Percentiles rank a stretch among this genome's conserved stretches.
These are phyloP conservation scores for Pachycephala philippinensis DNA, from an alignment of 2,113 vertebrate species.

Conservation along the genomic window DNA sequence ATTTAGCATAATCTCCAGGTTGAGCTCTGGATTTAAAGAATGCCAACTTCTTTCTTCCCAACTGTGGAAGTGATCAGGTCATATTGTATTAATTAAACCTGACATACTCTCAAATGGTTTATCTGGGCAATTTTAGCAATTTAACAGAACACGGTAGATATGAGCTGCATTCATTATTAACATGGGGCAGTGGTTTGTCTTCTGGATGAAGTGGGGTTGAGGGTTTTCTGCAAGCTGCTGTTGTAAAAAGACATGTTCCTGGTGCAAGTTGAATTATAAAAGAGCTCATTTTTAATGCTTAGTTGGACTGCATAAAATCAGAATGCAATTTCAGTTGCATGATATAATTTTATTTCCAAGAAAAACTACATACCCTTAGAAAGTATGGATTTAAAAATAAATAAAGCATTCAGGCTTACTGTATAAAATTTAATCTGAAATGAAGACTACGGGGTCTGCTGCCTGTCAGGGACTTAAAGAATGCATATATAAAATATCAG, in stretches of 20 bases:
- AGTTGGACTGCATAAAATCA: conserved; percentile 25
- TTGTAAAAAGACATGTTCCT: conserved; percentile 14
- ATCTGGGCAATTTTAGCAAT: conserved; percentile 71
- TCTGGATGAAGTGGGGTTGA: conserved; percentile 8
- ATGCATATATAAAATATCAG: neutral
- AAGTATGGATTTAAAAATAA: conserved; percentile 18
- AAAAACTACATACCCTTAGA: neutral
- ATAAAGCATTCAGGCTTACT: neutral
- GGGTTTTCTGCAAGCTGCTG: neutral
- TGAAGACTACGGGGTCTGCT: neutral
- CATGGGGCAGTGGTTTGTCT: neutral
- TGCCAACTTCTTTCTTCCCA: conserved; percentile 75
- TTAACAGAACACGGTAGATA: conserved; percentile 46
- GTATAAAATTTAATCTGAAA: conserved; percentile 8
- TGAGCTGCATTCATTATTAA: conserved; percentile 44
- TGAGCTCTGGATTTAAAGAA: conserved; percentile 73
- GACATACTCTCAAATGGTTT: conserved; percentile 76
- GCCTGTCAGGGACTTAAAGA: neutral
- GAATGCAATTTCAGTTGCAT: neutral
- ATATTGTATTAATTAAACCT: conserved; percentile 79
- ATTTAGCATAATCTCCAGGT: conserved; percentile 85
- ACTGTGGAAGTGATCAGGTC: conserved; percentile 75
- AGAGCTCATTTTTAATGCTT: conserved; percentile 23
- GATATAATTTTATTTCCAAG: neutral
- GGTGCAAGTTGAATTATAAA: conserved; percentile 48